phyloP scores from a whole-genome alignment of 2,888 invertebrate species.

The Agriotes lineatus region DNA sequence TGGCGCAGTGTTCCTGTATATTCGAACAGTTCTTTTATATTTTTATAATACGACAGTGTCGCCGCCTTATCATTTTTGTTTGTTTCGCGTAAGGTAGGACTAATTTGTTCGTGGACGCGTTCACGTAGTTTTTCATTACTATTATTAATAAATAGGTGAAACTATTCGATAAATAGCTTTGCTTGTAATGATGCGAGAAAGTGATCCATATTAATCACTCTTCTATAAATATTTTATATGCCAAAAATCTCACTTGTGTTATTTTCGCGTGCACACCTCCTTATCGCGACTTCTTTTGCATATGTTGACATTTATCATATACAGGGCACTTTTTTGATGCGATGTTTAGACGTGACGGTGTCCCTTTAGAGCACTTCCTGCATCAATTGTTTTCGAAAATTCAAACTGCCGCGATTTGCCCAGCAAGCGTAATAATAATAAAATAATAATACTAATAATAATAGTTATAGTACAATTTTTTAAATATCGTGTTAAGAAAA shows the following conservation, averaged over 20 bases:
- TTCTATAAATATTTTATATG: constrained; percentile 53
- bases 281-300: constrained; percentile 41
- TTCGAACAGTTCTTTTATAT: constrained; percentile 41
- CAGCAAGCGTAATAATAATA: constrained; percentile 9
- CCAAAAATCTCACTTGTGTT: constrained; percentile 52
- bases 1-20: constrained; percentile 5
- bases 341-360: constrained; percentile 36
- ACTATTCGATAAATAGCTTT: constrained; percentile 54
- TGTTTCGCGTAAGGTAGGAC: constrained; percentile 27
- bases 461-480: constrained; percentile 12
- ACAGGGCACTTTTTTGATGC: constrained; percentile 44
- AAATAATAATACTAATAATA: neutral
- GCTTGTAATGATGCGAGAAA: constrained; percentile 57
- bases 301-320: constrained; percentile 37
- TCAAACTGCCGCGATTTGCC: constrained; percentile 5
- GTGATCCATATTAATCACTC: constrained; percentile 49
- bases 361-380: constrained; percentile 40
- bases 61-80: constrained; percentile 37
- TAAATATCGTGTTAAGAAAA: constrained; percentile 29
- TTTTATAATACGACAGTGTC: constrained; percentile 42
- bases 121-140: constrained; percentile 26
- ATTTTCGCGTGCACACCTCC: constrained; percentile 41
- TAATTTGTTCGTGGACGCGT: constrained; percentile 25
- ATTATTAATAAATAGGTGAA: constrained; percentile 31
- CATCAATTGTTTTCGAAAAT: constrained; percentile 6